These are phyloP conservation scores for Lasioglossum baleicum DNA, from an alignment of 1,140 invertebrate species.

Conservation along the genomic window DNA sequence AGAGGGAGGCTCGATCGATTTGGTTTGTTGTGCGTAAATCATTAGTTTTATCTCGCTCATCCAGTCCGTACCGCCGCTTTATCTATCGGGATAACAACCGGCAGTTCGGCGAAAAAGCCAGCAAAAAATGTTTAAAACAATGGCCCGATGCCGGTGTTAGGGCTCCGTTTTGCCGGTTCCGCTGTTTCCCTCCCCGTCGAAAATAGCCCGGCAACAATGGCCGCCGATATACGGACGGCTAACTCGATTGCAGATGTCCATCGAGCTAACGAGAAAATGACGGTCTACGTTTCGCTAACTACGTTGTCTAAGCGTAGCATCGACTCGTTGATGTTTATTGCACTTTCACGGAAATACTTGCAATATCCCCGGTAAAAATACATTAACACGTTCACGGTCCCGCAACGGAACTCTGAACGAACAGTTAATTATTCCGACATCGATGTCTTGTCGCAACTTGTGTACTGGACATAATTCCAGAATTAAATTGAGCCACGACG, in stretches of 20 bases:
- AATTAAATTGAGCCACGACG: too few species aligned
- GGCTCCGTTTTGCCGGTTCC: slow-evolving; percentile 30
- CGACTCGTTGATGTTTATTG: background rate
- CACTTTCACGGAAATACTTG: background rate
- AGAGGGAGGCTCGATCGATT: slow-evolving; percentile 29
- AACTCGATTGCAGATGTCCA: slow-evolving; percentile 34
- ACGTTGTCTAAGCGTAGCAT: slow-evolving; percentile 11
- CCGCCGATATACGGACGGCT: slow-evolving; percentile 16
- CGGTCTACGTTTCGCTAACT: slow-evolving; percentile 25
- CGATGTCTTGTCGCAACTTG: too few species aligned
- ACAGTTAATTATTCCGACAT: background rate
- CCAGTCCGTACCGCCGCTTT: slow-evolving; percentile 73
- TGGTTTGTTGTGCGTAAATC: slow-evolving; percentile 69
- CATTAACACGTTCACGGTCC: background rate
- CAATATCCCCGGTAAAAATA: background rate
- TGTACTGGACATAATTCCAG: too few species aligned
- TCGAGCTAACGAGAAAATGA: slow-evolving; percentile 44
- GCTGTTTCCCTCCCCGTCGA: slow-evolving; percentile 21
- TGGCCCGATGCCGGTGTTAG: slow-evolving; percentile 52
- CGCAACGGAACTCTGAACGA: too few species aligned
- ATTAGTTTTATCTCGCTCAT: slow-evolving; percentile 78
- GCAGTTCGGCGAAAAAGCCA: slow-evolving; percentile 68
- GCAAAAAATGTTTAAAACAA: slow-evolving; percentile 68
- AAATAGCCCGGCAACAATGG: slow-evolving; percentile 54
- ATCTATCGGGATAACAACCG: slow-evolving; percentile 74